Percentiles rank a stretch among this genome's conserved stretches.
phyloP scores from a whole-genome alignment of 2,797 vertebrate species.

The Pantherophis alleghaniensis region DNA sequence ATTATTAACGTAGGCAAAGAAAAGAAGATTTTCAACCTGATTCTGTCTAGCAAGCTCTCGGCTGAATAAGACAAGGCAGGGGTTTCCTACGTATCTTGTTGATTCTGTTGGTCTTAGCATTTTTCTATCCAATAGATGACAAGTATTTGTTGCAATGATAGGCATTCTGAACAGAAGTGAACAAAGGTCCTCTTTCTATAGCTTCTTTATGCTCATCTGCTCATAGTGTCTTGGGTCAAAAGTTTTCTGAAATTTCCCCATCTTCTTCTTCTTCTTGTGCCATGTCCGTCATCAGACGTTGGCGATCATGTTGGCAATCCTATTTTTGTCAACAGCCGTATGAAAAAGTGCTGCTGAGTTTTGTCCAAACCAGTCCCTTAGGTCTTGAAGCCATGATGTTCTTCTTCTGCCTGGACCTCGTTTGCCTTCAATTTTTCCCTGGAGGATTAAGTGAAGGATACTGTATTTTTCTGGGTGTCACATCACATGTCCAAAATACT shows the following conservation, averaged over 20 bases:
- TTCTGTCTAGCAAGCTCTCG: not conserved
- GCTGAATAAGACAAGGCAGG: not conserved
- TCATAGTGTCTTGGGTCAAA: not conserved
- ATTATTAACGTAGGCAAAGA: not conserved
- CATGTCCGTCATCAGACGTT: too few relatives aligned
- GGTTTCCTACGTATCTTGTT: not conserved
- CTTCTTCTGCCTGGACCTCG: too few relatives aligned
- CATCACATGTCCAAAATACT: too few relatives aligned
- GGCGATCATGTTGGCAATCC: too few relatives aligned
- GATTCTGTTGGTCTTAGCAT: not conserved
- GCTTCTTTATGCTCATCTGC: not conserved
- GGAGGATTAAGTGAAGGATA: too few relatives aligned
- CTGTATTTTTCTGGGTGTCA: too few relatives aligned
- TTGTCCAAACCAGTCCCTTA: too few relatives aligned
- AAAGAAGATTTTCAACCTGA: not conserved
- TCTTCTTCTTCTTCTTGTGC: too few relatives aligned
- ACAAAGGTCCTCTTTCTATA: not conserved
- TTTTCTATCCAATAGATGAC: not conserved
- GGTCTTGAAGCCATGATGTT: too few relatives aligned
- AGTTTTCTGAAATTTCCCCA: not conserved
- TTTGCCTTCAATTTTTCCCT: too few relatives aligned
- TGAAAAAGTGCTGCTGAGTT: too few relatives aligned
- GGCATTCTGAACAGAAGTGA: not conserved
- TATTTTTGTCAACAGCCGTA: too few relatives aligned
- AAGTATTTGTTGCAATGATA: not conserved